These are phyloP conservation scores for Xylophagus ater DNA, from an alignment of 2,888 invertebrate genomes.

Conservation along the genomic window DNA sequence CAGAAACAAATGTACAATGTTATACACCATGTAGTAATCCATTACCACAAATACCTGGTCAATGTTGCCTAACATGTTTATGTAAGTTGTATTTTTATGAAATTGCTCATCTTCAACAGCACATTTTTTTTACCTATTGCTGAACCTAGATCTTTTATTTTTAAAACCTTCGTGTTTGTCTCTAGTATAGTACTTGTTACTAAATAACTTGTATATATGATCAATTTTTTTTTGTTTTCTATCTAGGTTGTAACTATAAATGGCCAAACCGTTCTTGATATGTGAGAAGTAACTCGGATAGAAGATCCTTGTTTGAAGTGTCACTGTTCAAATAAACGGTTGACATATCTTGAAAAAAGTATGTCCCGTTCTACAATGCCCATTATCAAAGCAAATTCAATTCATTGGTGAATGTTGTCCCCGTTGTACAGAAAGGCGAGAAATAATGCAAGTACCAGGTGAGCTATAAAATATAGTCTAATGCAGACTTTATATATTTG, in stretches of 20 bases:
- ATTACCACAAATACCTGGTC: constrained; percentile 60
- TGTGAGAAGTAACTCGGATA: constrained; percentile 65
- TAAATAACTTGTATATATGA: too few relatives aligned
- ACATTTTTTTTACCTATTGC: too few relatives aligned
- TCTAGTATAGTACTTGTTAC: too few relatives aligned
- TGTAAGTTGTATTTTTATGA: too few relatives aligned
- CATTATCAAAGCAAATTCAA: constrained; percentile 52
- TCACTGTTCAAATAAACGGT: constrained; percentile 56
- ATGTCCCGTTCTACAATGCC: constrained; percentile 82
- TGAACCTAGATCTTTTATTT: too few relatives aligned
- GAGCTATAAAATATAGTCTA: too few relatives aligned
- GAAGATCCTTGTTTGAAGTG: constrained; percentile 83
- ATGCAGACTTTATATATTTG: too few relatives aligned
- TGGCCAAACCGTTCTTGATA: constrained; percentile 69
- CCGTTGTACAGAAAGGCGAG: constrained; percentile 35
- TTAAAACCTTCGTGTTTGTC: too few relatives aligned
- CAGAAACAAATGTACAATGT: constrained; percentile 69
- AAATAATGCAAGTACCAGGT: constrained; percentile 37
- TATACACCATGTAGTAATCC: constrained; percentile 71
- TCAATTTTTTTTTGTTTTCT: constrained; percentile 17
- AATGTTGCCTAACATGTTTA: constrained; percentile 84
- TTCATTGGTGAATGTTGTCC: constrained; percentile 73
- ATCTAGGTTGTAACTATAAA: constrained; percentile 70
- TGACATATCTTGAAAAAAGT: constrained; percentile 75
- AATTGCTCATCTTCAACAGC: too few relatives aligned